Evolutionary conservation across 2,797 vertebrate genomes (phyloP).

Genomic region (Gymnodraco acuticeps): DNA sequence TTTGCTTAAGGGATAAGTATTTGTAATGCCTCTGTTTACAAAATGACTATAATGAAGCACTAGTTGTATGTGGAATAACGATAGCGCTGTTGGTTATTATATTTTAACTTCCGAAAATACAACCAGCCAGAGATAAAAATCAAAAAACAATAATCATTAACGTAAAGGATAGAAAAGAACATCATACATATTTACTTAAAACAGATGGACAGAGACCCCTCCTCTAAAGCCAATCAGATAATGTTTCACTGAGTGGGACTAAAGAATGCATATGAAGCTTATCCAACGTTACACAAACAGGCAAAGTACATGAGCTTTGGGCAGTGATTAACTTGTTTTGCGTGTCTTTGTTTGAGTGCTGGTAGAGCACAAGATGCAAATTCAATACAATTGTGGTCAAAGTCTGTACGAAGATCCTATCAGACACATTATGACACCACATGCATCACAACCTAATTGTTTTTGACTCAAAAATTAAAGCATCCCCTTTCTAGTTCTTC

Average conservation of each 20-base stretch:
- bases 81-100: neutral
- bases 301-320: constrained; percentile 31
- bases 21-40: neutral
- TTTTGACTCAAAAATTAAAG: neutral
- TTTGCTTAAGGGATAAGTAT: neutral
- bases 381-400: neutral
- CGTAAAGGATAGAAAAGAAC: neutral
- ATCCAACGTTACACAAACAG: neutral
- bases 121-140: neutral
- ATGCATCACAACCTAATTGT: neutral
- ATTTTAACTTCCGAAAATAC: neutral
- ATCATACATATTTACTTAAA: constrained; percentile 1
- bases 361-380: neutral
- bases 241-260: neutral
- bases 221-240: neutral
- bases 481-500: too few species aligned
- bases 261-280: neutral
- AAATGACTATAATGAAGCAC: neutral
- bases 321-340: constrained; percentile 24
- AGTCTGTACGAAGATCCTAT: neutral
- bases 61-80: neutral
- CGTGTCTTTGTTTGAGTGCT: neutral
- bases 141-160: too few species aligned
- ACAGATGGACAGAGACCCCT: neutral
- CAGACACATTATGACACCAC: neutral